Percentiles rank a stretch among this genome's conserved stretches.
These are phyloP conservation scores for Campylomormyrus numenius DNA, from an alignment of 2,113 vertebrate species.

Conservation along the genomic window DNA sequence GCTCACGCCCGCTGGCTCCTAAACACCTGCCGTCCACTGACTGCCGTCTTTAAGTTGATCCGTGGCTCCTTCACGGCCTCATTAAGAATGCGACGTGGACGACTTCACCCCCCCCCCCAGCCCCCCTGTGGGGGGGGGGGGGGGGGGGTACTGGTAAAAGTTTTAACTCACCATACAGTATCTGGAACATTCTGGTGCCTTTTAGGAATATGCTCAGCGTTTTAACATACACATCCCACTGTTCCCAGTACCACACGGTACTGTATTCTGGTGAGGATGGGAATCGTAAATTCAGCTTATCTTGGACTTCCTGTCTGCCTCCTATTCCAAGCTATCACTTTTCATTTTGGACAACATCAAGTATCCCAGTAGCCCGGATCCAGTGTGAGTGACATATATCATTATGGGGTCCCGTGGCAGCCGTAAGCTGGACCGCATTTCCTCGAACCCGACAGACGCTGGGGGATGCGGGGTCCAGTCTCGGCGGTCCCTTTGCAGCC, in stretches of 20 bases:
- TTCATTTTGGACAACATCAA: conserved; percentile 7
- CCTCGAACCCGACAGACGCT: not conserved
- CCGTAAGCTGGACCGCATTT: not conserved
- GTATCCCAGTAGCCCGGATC: not conserved
- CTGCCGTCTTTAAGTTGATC: not conserved
- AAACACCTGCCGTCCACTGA: not conserved
- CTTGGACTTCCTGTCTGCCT: not conserved
- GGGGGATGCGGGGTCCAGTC: not conserved
- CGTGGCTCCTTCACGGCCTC: not conserved
- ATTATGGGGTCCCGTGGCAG: not conserved
- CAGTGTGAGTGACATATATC: conserved; percentile 10
- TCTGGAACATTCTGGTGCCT: not conserved
- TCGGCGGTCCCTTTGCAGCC: not conserved
- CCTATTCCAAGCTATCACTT: conserved; percentile 5
- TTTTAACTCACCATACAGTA: not conserved
- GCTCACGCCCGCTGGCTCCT: not conserved
- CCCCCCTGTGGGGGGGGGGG: not conserved
- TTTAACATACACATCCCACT: not conserved
- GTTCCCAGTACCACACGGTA: not conserved
- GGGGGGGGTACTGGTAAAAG: not conserved
- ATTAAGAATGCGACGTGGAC: not conserved
- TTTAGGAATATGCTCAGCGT: not conserved
- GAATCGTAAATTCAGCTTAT: not conserved
- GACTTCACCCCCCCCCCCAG: not conserved
- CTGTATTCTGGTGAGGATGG: not conserved